Evolutionary conservation across 2,113 vertebrate species (phyloP).

Genomic region (Hippocampus mohnikei): DNA sequence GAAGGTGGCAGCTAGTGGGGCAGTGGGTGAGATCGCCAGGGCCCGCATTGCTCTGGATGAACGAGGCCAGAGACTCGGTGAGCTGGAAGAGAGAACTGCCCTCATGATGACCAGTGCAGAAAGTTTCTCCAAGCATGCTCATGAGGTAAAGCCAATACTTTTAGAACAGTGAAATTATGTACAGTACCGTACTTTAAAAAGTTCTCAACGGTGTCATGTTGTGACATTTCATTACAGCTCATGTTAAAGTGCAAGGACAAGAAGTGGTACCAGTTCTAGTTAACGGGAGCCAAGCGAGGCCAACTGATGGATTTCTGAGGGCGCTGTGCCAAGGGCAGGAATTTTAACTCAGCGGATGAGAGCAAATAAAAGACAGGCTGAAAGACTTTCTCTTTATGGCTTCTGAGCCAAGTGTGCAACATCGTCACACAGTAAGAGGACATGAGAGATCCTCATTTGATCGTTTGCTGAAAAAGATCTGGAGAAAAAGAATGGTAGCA

Average conservation of each 20-base stretch:
- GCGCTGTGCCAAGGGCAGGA: constrained; percentile 67
- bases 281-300: constrained; percentile 46
- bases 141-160: constrained; percentile 77
- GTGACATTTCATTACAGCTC: constrained; percentile 73
- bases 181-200: not conserved
- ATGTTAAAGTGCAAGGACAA: constrained; percentile 99
- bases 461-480: constrained; percentile 31
- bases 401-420: constrained; percentile 44
- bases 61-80: constrained; percentile 90
- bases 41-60: constrained; percentile 93
- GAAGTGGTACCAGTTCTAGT: constrained; percentile 99
- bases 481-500: constrained; percentile 21
- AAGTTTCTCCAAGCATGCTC: constrained; percentile 92
- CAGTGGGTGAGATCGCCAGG: constrained; percentile 86
- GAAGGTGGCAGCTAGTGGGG: constrained; percentile 85
- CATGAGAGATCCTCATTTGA: constrained; percentile 45
- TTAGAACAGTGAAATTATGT: not conserved
- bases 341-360: constrained; percentile 58
- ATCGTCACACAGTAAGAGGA: constrained; percentile 43
- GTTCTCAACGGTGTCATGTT: not conserved
- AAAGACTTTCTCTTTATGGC: constrained; percentile 55
- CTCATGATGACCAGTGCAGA: constrained; percentile 96
- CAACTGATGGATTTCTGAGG: constrained; percentile 57
- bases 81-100: constrained; percentile 91
- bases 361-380: constrained; percentile 46